Percentiles rank a stretch among this genome's conserved stretches.
Conservation (phyloP, 1,140 invertebrate genomes). For the Drosophila burlai region DNA sequence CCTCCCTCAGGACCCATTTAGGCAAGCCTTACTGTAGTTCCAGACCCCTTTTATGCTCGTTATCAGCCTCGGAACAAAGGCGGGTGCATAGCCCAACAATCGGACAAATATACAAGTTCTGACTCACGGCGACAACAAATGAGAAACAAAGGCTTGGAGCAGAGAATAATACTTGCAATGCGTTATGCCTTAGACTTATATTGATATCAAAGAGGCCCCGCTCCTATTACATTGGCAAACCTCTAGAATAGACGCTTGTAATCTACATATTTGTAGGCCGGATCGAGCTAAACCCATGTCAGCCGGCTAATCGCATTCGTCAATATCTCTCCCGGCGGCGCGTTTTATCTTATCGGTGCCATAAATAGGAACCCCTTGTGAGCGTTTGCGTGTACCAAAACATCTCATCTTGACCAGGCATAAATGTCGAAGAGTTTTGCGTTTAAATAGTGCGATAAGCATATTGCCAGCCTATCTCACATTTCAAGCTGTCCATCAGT, state of each 20-base stretch:
- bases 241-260: neutral
- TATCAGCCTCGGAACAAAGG: slow-evolving; percentile 29
- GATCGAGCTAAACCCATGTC: slow-evolving; percentile 14
- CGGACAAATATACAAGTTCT: slow-evolving; percentile 23
- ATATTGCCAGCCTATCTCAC: slow-evolving; percentile 17
- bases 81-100: slow-evolving; percentile 10
- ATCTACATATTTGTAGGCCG: slow-evolving; percentile 1
- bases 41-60: slow-evolving; percentile 6
- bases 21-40: neutral
- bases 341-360: slow-evolving; percentile 37
- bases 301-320: slow-evolving; percentile 11
- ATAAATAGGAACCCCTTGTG: slow-evolving; percentile 52
- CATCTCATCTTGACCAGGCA: slow-evolving; percentile 31
- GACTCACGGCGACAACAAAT: slow-evolving; percentile 9
- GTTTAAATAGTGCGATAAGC: slow-evolving; percentile 9
- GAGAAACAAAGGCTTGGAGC: slow-evolving; percentile 4
- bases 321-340: neutral
- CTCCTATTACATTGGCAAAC: neutral
- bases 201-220: slow-evolving; percentile 26
- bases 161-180: slow-evolving; percentile 1
- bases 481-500: slow-evolving; percentile 16
- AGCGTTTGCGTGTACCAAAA: slow-evolving; percentile 20
- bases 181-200: slow-evolving; percentile 16
- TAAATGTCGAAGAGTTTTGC: slow-evolving; percentile 12
- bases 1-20: too few species aligned